These are phyloP conservation scores for Montipora cactus DNA, from an alignment of 64 coral and sea anemone genomes.

Conservation along the genomic window DNA sequence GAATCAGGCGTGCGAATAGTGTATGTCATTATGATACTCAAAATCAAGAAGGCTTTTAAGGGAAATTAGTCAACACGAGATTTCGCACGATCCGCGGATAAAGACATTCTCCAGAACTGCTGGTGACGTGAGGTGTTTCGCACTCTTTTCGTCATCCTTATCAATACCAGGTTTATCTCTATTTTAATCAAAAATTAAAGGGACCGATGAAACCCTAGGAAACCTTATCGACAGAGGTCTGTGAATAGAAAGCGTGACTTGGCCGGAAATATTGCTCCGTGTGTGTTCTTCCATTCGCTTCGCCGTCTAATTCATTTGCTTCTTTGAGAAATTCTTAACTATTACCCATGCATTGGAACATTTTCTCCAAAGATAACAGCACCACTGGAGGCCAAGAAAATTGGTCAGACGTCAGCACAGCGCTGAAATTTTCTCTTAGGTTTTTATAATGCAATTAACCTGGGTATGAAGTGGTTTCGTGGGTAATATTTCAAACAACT, in stretches of 20 bases:
- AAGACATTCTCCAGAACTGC: conserved; percentile 16
- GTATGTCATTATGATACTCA: conserved; percentile 36
- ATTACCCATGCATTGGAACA: not conserved
- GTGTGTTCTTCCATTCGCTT: not conserved
- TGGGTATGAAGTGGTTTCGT: conserved; percentile 35
- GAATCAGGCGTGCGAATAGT: not conserved
- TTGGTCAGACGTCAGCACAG: conserved; percentile 2
- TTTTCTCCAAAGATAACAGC: not conserved
- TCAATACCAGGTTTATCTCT: conserved; percentile 19
- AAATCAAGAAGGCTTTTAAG: conserved; percentile 9
- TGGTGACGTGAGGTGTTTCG: not conserved
- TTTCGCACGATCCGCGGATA: not conserved
- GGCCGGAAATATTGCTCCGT: conserved; percentile 22
- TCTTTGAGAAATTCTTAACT: too few relatives aligned
- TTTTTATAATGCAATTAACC: conserved; percentile 57
- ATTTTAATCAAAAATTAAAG: conserved; percentile 31
- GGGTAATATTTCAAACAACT: conserved; percentile 33
- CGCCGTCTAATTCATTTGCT: too few relatives aligned
- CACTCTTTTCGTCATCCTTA: not conserved
- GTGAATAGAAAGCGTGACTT: conserved; percentile 31
- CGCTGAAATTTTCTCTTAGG: conserved; percentile 7
- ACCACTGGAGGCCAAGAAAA: not conserved
- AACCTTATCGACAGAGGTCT: conserved; percentile 47
- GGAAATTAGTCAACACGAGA: conserved; percentile 46
- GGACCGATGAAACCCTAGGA: conserved; percentile 32